Conservation (phyloP, 2,113 vertebrate species). For the Chauna torquata region DNA sequence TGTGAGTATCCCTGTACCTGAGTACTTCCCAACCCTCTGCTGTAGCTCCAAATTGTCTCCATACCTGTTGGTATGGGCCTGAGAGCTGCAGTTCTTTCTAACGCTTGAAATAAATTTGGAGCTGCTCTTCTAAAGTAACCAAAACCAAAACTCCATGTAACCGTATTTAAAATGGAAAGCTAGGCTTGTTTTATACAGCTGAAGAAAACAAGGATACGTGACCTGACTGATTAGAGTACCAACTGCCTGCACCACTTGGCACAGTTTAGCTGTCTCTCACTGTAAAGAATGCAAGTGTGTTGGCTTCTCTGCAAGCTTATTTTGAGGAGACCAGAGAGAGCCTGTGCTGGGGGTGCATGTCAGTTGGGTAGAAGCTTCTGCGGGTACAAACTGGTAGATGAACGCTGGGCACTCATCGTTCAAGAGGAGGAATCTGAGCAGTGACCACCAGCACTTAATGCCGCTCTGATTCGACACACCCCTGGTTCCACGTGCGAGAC, state of each 20-base stretch:
- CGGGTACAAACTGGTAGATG: neutral
- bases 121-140: neutral
- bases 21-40: neutral
- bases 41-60: accelerated
- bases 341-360: neutral
- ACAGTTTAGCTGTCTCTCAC: neutral
- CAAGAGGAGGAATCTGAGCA: neutral
- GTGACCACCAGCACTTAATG: neutral
- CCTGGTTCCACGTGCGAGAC: accelerated
- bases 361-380: neutral
- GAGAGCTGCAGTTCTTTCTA: neutral
- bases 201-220: neutral
- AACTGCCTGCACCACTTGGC: neutral
- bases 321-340: neutral
- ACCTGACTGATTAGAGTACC: neutral
- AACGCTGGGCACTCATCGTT: neutral
- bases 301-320: neutral
- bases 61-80: neutral
- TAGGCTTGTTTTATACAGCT: neutral
- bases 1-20: constrained; percentile 69
- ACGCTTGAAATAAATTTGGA: neutral
- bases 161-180: neutral
- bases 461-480: accelerated
- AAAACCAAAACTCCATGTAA: neutral
- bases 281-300: neutral